Evolutionary conservation across 2,797 vertebrate genomes (phyloP).

Genomic region (Galaxias olidus): DNA sequence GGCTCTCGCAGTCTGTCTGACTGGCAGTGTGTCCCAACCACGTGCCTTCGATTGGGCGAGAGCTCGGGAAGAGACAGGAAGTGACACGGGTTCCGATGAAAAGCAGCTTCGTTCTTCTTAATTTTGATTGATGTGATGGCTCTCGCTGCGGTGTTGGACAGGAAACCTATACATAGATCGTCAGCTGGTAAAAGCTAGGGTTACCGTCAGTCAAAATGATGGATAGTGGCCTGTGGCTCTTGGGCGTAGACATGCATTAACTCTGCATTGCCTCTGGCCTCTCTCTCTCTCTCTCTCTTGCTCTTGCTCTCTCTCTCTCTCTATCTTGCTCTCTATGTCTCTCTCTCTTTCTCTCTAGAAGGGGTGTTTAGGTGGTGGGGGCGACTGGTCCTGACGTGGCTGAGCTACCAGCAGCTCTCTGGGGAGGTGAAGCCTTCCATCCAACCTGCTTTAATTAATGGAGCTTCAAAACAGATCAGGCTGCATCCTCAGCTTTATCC

Average conservation of each 20-base stretch:
- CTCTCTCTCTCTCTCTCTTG: conserved; percentile 4
- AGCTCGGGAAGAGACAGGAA: conserved; percentile 26
- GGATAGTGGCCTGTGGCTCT: conserved; percentile 58
- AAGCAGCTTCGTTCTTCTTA: conserved; percentile 1
- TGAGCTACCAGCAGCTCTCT: conserved; percentile 58
- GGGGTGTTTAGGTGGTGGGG: conserved; percentile 22
- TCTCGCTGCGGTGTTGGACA: conserved; percentile 31
- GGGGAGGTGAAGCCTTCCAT: conserved; percentile 39
- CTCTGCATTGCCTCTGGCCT: conserved; percentile 11
- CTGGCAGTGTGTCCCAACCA: background rate
- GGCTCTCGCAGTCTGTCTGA: background rate
- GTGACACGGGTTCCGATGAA: conserved; percentile 17
- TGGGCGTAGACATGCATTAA: conserved; percentile 56
- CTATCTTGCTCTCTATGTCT: background rate
- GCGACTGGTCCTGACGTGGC: conserved; percentile 41
- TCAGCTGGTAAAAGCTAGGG: conserved; percentile 13
- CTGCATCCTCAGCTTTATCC: conserved; percentile 26
- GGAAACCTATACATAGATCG: background rate
- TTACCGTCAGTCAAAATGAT: conserved; percentile 34
- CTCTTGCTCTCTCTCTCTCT: conserved; percentile 10
- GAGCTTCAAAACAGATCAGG: conserved; percentile 55
- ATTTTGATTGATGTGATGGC: conserved; percentile 51
- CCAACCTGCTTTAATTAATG: conserved; percentile 66
- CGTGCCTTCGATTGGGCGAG: background rate
- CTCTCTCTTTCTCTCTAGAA: conserved; percentile 15